Base-by-base conservation (phyloP, 2,797 vertebrate species). In the Nothura maculosa region DNA sequence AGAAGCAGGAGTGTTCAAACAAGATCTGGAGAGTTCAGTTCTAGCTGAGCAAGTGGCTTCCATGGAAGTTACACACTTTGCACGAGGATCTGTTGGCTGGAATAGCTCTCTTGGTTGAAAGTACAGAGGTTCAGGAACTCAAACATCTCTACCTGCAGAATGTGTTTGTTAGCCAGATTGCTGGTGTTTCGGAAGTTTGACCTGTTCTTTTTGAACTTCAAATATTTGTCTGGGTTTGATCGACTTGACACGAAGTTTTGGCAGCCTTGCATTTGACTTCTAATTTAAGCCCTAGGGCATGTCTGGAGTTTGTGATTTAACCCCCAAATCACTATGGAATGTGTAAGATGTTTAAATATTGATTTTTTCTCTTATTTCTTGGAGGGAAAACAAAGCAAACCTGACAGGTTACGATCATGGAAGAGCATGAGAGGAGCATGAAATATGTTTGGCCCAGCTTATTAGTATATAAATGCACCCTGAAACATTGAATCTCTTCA, bases 191-290 rank as follows among this genome's bases (percentile, higher is more conserved):
- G 85, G 36, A 66, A 54, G 25, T 45, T 72, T 89, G 75, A 90
- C 95, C 74, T 87, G 72, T 87, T 83, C 62, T 89, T 89, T 62
- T 34, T 84, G 42, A 66, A 34, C 84, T 89, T 84, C 64, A 94
- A 95, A 77, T 87, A 57, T 48, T 19, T 75, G 54, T 47, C 73
- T 85, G 55, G 47, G 48, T 89, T 93, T 94, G 68, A 85, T 75
- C 38, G 42, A 73, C 81, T 76, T 94, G 94, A 80, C 0, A 15
- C 76, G 89, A 92, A 55, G 27, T 60, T 93, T 91, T 81, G 69
- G 75, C 74, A 61, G 70, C 81, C 91, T 84, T 76, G 66, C 27
- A 28, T 74, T 89, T 83, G 62, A 79, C 78, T 90, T 89, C n/a
- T 68, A 66, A 81, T 4, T 58, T 72, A 69, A 92, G 60, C 69